These are phyloP conservation scores for Calycopis cecrops DNA, from an alignment of 1,140 invertebrate genomes.

Conservation along the genomic window DNA sequence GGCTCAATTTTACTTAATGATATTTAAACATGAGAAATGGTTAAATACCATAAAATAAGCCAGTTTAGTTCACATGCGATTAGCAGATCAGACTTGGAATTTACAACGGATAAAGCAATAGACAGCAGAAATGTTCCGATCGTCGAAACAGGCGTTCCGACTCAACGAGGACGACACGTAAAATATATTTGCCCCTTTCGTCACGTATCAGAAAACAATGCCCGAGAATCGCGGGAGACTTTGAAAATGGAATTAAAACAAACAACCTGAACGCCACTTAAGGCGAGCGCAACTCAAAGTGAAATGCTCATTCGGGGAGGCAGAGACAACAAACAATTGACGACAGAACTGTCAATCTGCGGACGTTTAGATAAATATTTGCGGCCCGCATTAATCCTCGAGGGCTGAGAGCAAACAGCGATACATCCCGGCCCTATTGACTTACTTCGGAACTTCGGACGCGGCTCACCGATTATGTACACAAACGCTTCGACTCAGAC, in stretches of 20 bases:
- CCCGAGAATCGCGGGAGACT: constrained; percentile 3
- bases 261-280: constrained; percentile 61
- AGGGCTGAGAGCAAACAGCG: constrained; percentile 48
- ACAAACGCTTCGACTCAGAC: constrained; percentile 13
- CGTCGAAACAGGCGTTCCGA: too few relatives aligned
- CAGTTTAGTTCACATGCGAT: too few relatives aligned
- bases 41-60: too few relatives aligned
- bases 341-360: constrained; percentile 71
- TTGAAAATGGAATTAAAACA: constrained; percentile 38
- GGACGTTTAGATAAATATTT: constrained; percentile 73
- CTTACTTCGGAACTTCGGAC: constrained; percentile 35
- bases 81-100: too few relatives aligned
- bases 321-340: constrained; percentile 73
- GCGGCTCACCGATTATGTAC: constrained; percentile 28
- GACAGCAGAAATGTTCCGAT: too few relatives aligned
- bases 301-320: constrained; percentile 71
- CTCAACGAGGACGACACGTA: too few relatives aligned
- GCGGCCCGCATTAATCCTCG: constrained; percentile 69
- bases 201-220: constrained; percentile 1
- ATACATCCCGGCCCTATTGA: constrained; percentile 61
- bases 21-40: too few relatives aligned
- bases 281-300: constrained; percentile 65
- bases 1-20: too few relatives aligned
- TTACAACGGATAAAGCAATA: too few relatives aligned
- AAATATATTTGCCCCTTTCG: too few relatives aligned